phyloP scores from a whole-genome alignment of 2,888 invertebrate species.

The Drosophila longiperda region DNA sequence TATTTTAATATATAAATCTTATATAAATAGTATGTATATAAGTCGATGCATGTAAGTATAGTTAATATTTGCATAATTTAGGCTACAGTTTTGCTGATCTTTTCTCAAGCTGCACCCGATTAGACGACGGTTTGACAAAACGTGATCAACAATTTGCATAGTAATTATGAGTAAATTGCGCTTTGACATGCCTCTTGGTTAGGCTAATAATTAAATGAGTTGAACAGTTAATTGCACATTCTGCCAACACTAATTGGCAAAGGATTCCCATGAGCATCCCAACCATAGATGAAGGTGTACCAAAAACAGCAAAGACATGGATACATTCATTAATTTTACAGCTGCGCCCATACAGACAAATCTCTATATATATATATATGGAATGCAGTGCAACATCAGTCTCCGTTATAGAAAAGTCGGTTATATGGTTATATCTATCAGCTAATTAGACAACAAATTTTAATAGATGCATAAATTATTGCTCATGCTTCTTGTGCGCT shows the following conservation, averaged over 20 bases:
- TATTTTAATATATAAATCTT: conserved; percentile 41
- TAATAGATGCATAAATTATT: conserved; percentile 39
- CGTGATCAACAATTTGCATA: conserved; percentile 12
- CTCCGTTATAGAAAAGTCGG: conserved; percentile 61
- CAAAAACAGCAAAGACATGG: conserved; percentile 37
- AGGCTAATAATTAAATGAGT: conserved; percentile 51
- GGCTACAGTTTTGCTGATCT: conserved; percentile 8
- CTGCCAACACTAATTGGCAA: conserved; percentile 56
- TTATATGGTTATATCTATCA: conserved; percentile 39
- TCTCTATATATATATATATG: conserved; percentile 23
- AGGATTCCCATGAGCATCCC: conserved; percentile 53
- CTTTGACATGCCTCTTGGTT: conserved; percentile 52
- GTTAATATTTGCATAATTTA: conserved; percentile 42
- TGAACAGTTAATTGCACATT: conserved; percentile 65
- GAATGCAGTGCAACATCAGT: conserved; percentile 58
- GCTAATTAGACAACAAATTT: conserved; percentile 40
- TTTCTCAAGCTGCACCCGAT: conserved; percentile 5
- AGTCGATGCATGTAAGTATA: conserved; percentile 13
- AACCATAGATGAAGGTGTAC: conserved; percentile 37
- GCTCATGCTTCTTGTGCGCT: conserved; percentile 21
- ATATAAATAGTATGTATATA: conserved; percentile 27
- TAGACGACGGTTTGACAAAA: conserved; percentile 12
- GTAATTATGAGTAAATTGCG: conserved; percentile 31
- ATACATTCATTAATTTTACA: conserved; percentile 42
- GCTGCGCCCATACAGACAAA: conserved; percentile 18